A percentile compares a stretch with the other conserved stretches of the same genome.
Evolutionary conservation across 2,888 invertebrate species (phyloP).

Genomic region (Drosophila birchii): DNA sequence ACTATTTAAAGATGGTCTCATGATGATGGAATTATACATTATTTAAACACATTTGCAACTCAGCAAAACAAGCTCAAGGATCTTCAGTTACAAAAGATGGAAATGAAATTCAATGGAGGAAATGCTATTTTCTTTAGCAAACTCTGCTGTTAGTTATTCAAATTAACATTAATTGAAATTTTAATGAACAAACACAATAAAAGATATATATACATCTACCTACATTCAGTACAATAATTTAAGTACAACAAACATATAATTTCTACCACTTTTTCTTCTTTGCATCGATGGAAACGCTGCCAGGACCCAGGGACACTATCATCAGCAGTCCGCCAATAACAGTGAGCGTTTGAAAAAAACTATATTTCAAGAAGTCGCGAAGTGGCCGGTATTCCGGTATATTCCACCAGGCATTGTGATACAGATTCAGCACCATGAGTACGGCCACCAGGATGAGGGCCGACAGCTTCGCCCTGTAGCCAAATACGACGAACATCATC

Average conservation of each 20-base stretch:
- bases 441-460: slow-evolving; percentile 96
- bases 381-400: slow-evolving; percentile 97
- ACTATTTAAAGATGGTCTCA: background rate
- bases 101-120: too few relatives aligned
- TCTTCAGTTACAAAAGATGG: background rate
- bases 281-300: slow-evolving; percentile 99
- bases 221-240: background rate
- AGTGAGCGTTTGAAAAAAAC: slow-evolving; percentile 99
- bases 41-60: too few relatives aligned
- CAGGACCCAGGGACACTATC: slow-evolving; percentile 99
- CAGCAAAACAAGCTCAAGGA: too few relatives aligned
- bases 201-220: background rate
- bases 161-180: background rate
- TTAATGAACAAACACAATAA: slow-evolving; percentile 2
- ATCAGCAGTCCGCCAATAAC: slow-evolving; percentile 99
- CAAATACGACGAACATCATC: slow-evolving; percentile 98
- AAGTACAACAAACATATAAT: background rate
- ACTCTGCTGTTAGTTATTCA: background rate
- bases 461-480: slow-evolving; percentile 99
- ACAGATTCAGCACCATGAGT: slow-evolving; percentile 95
- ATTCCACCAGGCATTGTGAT: slow-evolving; percentile 99
- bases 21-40: too few relatives aligned
- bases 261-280: slow-evolving; percentile 93
- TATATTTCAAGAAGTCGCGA: slow-evolving; percentile 99
- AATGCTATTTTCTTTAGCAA: too few relatives aligned